Evolutionary conservation across 2,797 vertebrate species (phyloP), one percentile per base, ranked within the genome.

Genomic region (Mareca strepera): DNA sequence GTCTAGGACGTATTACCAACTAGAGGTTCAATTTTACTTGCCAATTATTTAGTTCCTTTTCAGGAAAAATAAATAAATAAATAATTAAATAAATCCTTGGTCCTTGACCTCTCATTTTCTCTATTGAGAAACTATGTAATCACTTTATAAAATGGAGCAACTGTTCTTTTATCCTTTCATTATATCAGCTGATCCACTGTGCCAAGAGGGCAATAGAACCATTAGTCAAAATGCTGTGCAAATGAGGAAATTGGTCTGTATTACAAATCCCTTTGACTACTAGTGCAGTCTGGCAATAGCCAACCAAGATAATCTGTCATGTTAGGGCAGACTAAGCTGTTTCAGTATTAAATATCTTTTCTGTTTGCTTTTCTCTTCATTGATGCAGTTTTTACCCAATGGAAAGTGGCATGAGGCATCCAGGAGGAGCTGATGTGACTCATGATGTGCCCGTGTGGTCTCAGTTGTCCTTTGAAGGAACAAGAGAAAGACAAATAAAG

Each of bases 81-180:
- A 52, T 28, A 52, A 48, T 23, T 48, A 25, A 31, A 52, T 28
- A 52, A n/a, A 4, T 1, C 6, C 7, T 3, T 37, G 62, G 44
- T 52, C 52, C 63, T 91, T 93, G 66, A 55, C 62, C 66, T 67
- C 25, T 78, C 69, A 84, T 95, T 93, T 92, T 80, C 44, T 43
- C 11, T 15, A 11, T 20, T 81, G 89, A 88, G 41, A 62, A 86
- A 55, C 5, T 35, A 41, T 53, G 50, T 64, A 33, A 94, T 75
- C 8, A 75, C 85, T 80, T 82, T 50, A 75, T 90, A 81, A 92
- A 74, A 50, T 3, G 9, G 15, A 64, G 9, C 25, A 60, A 77
- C 48, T 80, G 6, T 13, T 75, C 60, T 33, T 82, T 50, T 33
- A 17, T 35, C 17, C 39, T 33, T 85, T 62, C 66, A 29, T 91